Evolutionary conservation across 2,797 vertebrate species (phyloP), one percentile per base, ranked within the genome.

Genomic region (Spea hammondii): DNA sequence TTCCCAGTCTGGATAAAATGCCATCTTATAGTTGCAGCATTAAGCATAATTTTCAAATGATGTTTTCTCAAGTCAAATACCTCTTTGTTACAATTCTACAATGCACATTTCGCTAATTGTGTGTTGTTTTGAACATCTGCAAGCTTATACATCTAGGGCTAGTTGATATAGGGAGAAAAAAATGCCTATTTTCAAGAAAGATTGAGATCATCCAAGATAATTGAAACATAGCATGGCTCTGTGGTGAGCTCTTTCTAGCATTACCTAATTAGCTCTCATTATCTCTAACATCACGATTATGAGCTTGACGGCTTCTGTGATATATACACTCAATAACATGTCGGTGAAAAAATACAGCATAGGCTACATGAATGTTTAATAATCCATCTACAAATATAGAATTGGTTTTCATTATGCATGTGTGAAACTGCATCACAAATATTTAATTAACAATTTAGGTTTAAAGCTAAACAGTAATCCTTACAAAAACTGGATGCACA

Each of bases 191-290:
- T 65, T 65, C 64, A 47, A 47, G 45, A 65, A 65, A 47, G 60
- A 32, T 64, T 64, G 45, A 10, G 45, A 46, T 65, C 47, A 46
- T 65, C 10, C 6, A 47, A 47, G 8, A 45, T 65, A 65, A 65
- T 46, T 65, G 64, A 46, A 46, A 65, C 64, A 65, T 65, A 65
- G 44, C 44, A 11, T 47, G 64, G 32, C 8, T 65, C 64, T 65
- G 64, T 65, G 44, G 45, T 65, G 64, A 65, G 64, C 9, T 46
- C 32, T 65, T 65, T 47, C 64, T 32, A 47, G 64, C 64, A 65
- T 65, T 65, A 6, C 64, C 47, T 65, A 65, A 65, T 65, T 65
- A 65, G 11, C 64, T 65, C 64, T 65, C 64, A 65, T 65, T 65
- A 65, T 65, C 64, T 45, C 10, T 46, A 65, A 47, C 64, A 65